phyloP scores from a whole-genome alignment of 2,888 invertebrate genomes.

The Camponotus fellah region DNA sequence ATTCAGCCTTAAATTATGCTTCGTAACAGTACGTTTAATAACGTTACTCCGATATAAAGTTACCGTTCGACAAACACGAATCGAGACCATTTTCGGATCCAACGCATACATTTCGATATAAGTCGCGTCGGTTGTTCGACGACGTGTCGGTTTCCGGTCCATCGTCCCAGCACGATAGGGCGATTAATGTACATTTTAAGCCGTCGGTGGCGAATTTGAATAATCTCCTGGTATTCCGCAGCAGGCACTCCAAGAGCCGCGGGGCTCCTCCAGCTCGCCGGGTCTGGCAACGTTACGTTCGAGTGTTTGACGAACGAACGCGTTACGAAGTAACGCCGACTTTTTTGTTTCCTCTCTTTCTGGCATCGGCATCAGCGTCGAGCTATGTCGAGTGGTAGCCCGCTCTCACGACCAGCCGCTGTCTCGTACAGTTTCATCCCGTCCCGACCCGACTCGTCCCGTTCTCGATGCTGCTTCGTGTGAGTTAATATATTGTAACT shows the following conservation, averaged over 20 bases:
- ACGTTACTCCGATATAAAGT: too few species aligned
- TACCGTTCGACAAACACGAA: too few species aligned
- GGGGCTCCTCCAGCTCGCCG: constrained; percentile 68
- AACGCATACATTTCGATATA: background rate
- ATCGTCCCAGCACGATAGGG: constrained; percentile 41
- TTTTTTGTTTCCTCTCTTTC: constrained; percentile 82
- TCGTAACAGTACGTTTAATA: too few species aligned
- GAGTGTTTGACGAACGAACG: constrained; percentile 85
- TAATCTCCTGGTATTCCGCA: constrained; percentile 83
- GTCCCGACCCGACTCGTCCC: constrained; percentile 11
- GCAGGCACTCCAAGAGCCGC: constrained; percentile 82
- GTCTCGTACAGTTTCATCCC: constrained; percentile 55
- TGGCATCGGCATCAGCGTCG: constrained; percentile 83
- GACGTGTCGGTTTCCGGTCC: constrained; percentile 46
- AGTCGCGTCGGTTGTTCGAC: constrained; percentile 35
- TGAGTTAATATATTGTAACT: constrained; percentile 3
- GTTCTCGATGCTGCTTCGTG: background rate
- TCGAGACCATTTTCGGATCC: background rate
- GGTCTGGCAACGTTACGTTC: constrained; percentile 84
- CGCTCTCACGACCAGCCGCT: constrained; percentile 73
- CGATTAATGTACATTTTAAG: constrained; percentile 84
- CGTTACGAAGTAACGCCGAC: constrained; percentile 78
- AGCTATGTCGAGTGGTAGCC: constrained; percentile 83
- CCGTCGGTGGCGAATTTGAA: constrained; percentile 83
- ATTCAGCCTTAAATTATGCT: too few species aligned